A percentile compares a stretch with the other conserved stretches of the same genome.
These are phyloP conservation scores for Melipona quadrifasciata DNA, from an alignment of 1,140 invertebrate species.

Conservation along the genomic window DNA sequence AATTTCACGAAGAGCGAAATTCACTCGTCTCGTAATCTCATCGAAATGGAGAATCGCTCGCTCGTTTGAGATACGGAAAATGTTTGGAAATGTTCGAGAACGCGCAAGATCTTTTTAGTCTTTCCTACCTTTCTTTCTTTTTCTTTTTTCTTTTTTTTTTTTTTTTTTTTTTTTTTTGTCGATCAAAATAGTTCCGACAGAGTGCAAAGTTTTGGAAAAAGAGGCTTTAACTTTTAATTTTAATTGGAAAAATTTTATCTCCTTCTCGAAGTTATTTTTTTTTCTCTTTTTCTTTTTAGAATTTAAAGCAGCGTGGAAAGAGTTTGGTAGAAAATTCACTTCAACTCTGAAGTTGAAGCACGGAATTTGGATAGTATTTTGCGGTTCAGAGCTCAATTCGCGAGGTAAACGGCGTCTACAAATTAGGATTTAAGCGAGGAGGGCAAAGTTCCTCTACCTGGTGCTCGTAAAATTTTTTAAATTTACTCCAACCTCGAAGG, in stretches of 20 bases:
- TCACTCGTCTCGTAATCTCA: neutral
- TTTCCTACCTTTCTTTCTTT: neutral
- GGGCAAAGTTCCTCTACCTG: neutral
- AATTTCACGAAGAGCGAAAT: neutral
- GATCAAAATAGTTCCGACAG: too few relatives aligned
- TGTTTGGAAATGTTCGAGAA: neutral
- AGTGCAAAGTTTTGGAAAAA: too few relatives aligned
- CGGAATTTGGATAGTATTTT: neutral
- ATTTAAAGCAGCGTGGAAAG: neutral
- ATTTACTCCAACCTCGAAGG: too few relatives aligned
- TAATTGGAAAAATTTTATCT: too few relatives aligned
- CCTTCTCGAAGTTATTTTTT: too few relatives aligned
- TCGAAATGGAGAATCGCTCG: neutral
- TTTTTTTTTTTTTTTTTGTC: neutral
- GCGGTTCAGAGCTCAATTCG: neutral
- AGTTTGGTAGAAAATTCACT: neutral
- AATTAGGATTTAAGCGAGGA: neutral
- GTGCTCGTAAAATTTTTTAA: neutral
- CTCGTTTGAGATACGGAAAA: neutral
- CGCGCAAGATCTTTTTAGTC: neutral
- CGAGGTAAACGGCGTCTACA: neutral
- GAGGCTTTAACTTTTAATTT: too few relatives aligned
- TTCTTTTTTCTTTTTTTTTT: neutral
- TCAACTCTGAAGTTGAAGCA: neutral
- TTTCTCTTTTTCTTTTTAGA: neutral